These are phyloP conservation scores for Chironomus striatipennis DNA, from an alignment of 1,140 invertebrate genomes.

Conservation along the genomic window DNA sequence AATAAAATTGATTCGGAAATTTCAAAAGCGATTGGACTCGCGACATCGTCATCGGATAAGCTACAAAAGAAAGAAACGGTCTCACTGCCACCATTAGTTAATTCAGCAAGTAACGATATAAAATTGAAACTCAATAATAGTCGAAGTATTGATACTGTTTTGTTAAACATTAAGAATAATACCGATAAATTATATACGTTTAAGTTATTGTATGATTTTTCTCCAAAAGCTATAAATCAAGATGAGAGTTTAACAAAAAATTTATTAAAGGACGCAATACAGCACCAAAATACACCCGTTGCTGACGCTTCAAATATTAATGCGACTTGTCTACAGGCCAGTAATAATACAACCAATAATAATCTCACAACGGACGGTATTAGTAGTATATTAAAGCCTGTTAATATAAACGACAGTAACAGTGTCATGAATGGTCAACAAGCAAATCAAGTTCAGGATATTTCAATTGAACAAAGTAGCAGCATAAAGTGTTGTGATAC, in stretches of 20 bases:
- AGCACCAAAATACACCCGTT: too few species aligned
- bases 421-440: neutral
- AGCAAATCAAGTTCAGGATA: neutral
- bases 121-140: neutral
- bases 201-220: neutral
- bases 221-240: neutral
- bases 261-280: neutral
- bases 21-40: neutral
- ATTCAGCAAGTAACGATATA: neutral
- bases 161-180: conserved; percentile 14
- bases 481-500: neutral
- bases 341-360: neutral
- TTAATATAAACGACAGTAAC: neutral
- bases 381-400: conserved; percentile 12
- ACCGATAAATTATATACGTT: conserved; percentile 15
- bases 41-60: neutral
- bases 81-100: conserved; percentile 10
- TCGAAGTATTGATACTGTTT: conserved; percentile 10
- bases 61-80: conserved; percentile 18
- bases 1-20: neutral
- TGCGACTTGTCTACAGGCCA: too few species aligned
- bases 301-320: too few species aligned
- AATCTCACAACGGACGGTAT: neutral
- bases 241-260: neutral
- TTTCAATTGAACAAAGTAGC: neutral